Base-by-base conservation (phyloP, 2,888 invertebrate species). In the Drosophila engyochracea region DNA sequence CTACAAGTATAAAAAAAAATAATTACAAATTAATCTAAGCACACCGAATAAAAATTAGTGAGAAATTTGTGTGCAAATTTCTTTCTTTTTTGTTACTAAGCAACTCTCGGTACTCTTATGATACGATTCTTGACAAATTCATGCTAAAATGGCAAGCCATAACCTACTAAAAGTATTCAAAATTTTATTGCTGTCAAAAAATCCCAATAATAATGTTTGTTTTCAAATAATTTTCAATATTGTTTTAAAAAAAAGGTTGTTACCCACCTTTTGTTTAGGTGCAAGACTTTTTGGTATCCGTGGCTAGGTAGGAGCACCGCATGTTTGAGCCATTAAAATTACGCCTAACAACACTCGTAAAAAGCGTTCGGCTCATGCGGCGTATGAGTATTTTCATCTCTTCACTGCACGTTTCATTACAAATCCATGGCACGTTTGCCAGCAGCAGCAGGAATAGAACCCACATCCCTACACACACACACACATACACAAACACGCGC, bases 271-370 rank as follows among this genome's bases (percentile, higher is more conserved):
- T 58, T 44, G 3, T 58, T 12, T 3, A 14, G 6, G 58, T 58
- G 58, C 16, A 72, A 73, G 74, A 84, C 82, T 82, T 82, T 88
- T 86, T 79, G 89, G 79, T 69, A 81, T 88, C 72, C 82, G 60
- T 72, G 69, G 64, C 39, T 65, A 57, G 60, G 63, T 59, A 53
- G 59, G 53, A 57, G 63, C 63, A 53, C 74, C 78, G 83, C 76
- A 81, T 87, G 88, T 87, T 87, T 82, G 85, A 76, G 79, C 88
- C 88, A 88, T 88, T 88, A 88, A 88, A 88, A 88, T 90, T 88
- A 87, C 89, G 89, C 88, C 88, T 88, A 88, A 90, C 76, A 81
- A 85, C 76, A 81, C 76, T 87, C 89, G 74, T 82, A 78, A 85
- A 87, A 89, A 81, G 78, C 65, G 58, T 72, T 75, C 68, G 81